Percentiles rank a stretch among this genome's conserved stretches.
Evolutionary conservation across 2,888 invertebrate species (phyloP).

Genomic region (Diarsia dahlii): DNA sequence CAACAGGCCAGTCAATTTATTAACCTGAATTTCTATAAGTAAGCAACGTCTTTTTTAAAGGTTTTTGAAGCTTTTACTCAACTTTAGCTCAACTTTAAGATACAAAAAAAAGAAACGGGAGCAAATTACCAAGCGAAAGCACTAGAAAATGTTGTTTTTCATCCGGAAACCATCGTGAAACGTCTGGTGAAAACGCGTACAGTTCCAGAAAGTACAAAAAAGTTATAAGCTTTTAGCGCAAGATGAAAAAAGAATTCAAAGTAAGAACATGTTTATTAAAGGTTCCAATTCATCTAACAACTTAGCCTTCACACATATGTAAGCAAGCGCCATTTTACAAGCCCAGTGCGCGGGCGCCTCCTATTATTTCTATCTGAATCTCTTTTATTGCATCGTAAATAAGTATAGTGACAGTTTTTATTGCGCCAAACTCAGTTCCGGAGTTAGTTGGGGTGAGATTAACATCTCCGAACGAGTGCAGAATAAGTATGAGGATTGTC

Average conservation of each 20-base stretch:
- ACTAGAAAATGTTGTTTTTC: neutral
- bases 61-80: too few species aligned
- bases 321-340: constrained; percentile 55
- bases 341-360: constrained; percentile 71
- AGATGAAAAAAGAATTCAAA: neutral
- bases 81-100: too few species aligned
- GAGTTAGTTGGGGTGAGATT: constrained; percentile 80
- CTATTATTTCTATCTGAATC: constrained; percentile 79
- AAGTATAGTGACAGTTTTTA: constrained; percentile 87
- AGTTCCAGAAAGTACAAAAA: too few species aligned
- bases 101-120: too few species aligned
- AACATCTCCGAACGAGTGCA: constrained; percentile 79
- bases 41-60: too few species aligned
- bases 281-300: constrained; percentile 7
- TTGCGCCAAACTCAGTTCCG: constrained; percentile 83
- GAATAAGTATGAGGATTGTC: constrained; percentile 80
- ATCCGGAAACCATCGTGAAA: neutral
- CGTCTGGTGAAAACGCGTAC: neutral
- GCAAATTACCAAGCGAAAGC: too few species aligned
- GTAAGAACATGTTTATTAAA: neutral
- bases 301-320: constrained; percentile 17
- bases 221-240: neutral
- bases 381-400: constrained; percentile 88
- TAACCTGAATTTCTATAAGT: too few species aligned
- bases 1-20: too few species aligned